phyloP scores from a whole-genome alignment of 2,888 invertebrate species.

The Diogma glabrata region DNA sequence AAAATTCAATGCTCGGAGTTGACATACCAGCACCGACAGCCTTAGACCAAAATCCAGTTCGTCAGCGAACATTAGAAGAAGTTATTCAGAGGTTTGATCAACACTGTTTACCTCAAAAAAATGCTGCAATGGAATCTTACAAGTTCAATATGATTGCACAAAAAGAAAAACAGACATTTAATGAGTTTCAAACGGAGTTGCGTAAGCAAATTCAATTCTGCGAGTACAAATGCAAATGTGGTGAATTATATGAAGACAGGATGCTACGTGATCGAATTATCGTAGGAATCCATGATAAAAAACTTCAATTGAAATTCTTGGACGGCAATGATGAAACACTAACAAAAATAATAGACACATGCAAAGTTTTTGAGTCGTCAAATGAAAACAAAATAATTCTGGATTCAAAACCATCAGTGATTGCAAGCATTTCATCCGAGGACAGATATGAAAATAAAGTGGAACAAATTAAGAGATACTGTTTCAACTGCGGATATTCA shows the following conservation, averaged over 20 bases:
- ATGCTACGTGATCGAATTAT: constrained; percentile 20
- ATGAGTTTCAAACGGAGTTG: constrained; percentile 18
- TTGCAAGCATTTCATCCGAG: no score
- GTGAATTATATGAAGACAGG: constrained; percentile 16
- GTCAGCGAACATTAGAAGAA: no score
- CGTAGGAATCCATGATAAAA: constrained; percentile 18
- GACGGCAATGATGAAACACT: constrained; percentile 16
- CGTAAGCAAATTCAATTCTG: constrained; percentile 15
- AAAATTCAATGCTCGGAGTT: no score
- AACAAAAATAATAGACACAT: constrained; percentile 16
- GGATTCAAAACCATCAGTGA: no score
- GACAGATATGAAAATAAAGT: no score
- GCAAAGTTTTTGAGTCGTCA: constrained; percentile 17
- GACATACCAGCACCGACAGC: no score
- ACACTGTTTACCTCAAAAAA: no score
- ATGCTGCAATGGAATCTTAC: constrained; percentile 17
- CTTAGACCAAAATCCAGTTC: no score
- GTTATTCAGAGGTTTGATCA: no score
- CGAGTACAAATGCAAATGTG: constrained; percentile 17
- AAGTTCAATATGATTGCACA: constrained; percentile 18
- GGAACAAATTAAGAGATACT: no score
- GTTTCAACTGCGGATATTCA: no score
- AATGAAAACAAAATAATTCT: no score
- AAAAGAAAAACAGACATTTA: constrained; percentile 17
- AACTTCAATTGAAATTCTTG: constrained; percentile 10